A percentile compares a stretch with the other conserved stretches of the same genome.
phyloP scores from a whole-genome alignment of 2,797 vertebrate genomes.

The Eulemur albifrons region DNA sequence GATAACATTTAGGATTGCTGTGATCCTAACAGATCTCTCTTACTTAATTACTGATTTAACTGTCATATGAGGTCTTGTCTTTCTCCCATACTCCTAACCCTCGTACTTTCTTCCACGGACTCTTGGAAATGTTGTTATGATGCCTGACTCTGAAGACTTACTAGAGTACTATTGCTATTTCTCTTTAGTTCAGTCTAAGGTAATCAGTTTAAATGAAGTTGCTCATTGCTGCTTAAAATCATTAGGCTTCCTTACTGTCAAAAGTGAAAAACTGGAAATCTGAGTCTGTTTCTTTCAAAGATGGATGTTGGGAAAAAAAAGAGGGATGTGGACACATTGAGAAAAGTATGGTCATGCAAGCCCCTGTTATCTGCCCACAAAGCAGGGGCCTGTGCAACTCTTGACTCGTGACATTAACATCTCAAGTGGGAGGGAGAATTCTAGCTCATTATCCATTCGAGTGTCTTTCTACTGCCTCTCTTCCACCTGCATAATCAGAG shows the following conservation, averaged over 20 bases:
- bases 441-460: not conserved
- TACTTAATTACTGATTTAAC: not conserved
- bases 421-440: not conserved
- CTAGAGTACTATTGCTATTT: not conserved
- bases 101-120: not conserved
- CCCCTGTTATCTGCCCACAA: not conserved
- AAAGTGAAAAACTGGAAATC: not conserved
- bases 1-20: not conserved
- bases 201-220: slow-evolving; percentile 1
- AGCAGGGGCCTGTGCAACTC: not conserved
- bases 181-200: not conserved
- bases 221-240: not conserved
- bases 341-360: not conserved
- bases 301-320: not conserved
- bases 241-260: not conserved
- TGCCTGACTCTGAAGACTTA: not conserved
- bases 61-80: not conserved
- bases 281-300: not conserved
- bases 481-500: not conserved
- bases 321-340: not conserved
- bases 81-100: not conserved
- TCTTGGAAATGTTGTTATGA: not conserved
- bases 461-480: not conserved
- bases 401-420: not conserved
- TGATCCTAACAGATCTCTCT: not conserved